These are phyloP conservation scores for Brachylomia viminalis DNA, from an alignment of 2,888 invertebrate genomes.

Conservation along the genomic window DNA sequence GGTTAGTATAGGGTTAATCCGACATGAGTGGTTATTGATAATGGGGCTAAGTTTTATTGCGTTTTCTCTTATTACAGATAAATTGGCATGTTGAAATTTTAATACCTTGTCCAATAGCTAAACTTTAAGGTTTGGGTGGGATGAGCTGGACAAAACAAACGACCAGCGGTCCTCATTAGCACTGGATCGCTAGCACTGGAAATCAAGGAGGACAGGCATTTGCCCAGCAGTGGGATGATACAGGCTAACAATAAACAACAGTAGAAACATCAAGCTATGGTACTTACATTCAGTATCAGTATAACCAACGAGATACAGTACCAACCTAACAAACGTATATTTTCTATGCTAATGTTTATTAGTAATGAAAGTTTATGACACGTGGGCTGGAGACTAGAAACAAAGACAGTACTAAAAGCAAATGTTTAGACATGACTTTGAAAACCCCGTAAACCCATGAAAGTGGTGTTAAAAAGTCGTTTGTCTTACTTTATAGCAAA, in stretches of 20 bases:
- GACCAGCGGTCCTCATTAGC: too few relatives aligned
- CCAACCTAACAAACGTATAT: conserved; percentile 53
- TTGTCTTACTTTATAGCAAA: conserved; percentile 48
- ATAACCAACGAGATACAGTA: conserved; percentile 12
- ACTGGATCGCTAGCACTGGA: too few relatives aligned
- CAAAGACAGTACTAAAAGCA: conserved; percentile 43
- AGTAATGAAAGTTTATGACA: conserved; percentile 58
- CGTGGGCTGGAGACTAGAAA: conserved; percentile 25
- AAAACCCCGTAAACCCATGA: conserved; percentile 38
- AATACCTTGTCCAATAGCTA: too few relatives aligned
- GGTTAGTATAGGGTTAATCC: conserved; percentile 83
- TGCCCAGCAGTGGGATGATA: too few relatives aligned
- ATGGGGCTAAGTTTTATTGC: conserved; percentile 69
- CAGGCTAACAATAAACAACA: too few relatives aligned
- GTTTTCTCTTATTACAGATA: conserved; percentile 62
- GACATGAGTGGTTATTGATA: conserved; percentile 75
- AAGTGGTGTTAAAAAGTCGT: conserved; percentile 40
- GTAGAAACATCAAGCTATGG: background rate
- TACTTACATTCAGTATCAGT: background rate
- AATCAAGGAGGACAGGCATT: too few relatives aligned
- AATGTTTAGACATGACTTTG: conserved; percentile 50
- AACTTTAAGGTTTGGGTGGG: too few relatives aligned
- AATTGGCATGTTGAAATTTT: conserved; percentile 1
- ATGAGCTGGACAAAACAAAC: too few relatives aligned
- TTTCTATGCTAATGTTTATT: conserved; percentile 57